These are phyloP conservation scores for Tupiocoris notatus DNA, from an alignment of 2,888 invertebrate species.

Conservation along the genomic window DNA sequence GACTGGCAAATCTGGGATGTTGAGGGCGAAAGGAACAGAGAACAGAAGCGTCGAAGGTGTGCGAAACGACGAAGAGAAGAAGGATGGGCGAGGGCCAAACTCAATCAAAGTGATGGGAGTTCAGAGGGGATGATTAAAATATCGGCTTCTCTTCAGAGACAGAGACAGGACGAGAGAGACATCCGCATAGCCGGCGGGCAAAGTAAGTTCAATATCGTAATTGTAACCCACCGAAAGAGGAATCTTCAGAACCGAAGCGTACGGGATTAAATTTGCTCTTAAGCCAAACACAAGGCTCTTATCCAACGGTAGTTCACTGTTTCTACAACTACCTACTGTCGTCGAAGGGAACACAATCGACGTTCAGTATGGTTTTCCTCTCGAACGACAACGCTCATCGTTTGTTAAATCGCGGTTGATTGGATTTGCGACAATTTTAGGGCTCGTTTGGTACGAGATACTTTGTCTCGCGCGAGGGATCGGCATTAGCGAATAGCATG, in stretches of 20 bases:
- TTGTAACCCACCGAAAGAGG: conserved; percentile 12
- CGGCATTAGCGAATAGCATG: no score
- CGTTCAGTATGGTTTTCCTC: no score
- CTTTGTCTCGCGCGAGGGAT: no score
- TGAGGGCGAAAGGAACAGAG: neutral
- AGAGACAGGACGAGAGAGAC: neutral
- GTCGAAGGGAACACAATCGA: no score
- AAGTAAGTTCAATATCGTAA: conserved; percentile 40
- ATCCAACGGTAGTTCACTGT: no score
- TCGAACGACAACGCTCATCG: no score
- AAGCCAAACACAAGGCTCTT: no score
- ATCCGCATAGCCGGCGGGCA: neutral
- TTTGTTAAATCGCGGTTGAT: no score
- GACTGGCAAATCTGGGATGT: neutral
- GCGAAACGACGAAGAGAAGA: neutral
- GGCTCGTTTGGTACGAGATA: no score
- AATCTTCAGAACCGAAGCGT: conserved; percentile 19
- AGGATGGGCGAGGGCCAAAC: conserved; percentile 20
- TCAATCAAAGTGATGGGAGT: conserved; percentile 38
- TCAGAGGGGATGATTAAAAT: conserved; percentile 36
- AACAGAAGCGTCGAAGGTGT: neutral
- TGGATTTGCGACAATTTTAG: no score
- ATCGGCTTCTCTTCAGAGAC: conserved; percentile 39
- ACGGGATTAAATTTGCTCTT: neutral
- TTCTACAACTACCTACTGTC: no score